phyloP scores from a whole-genome alignment of 2,888 invertebrate genomes.

The Cylloceria caligata region DNA sequence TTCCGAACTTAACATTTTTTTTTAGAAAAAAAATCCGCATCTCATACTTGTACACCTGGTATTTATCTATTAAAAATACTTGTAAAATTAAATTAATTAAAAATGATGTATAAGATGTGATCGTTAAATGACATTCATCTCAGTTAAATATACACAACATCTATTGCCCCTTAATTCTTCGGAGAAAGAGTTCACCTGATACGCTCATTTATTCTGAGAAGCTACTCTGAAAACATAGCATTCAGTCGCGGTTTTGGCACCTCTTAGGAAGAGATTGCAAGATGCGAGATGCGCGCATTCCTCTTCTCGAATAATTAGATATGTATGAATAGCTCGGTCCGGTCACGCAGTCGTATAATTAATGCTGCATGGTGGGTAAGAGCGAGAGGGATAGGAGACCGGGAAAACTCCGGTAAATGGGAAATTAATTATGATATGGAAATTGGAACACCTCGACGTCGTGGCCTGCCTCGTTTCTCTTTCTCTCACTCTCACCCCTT shows the following conservation, averaged over 20 bases:
- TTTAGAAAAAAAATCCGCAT: too few relatives aligned
- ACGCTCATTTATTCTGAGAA: neutral
- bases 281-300: conserved; percentile 2
- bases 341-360: conserved; percentile 73
- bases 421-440: conserved; percentile 80
- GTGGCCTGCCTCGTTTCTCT: conserved; percentile 35
- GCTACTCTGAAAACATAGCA: conserved; percentile 1
- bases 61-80: neutral
- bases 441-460: conserved; percentile 72
- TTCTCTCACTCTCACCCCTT: conserved; percentile 34
- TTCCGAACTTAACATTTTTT: too few relatives aligned
- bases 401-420: conserved; percentile 72
- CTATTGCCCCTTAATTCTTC: too few relatives aligned
- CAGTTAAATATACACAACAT: neutral
- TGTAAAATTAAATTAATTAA: neutral
- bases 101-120: neutral
- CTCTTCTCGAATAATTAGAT: conserved; percentile 71
- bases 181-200: neutral
- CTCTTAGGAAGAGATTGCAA: conserved; percentile 22
- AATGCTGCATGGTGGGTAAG: conserved; percentile 67
- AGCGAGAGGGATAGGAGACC: conserved; percentile 18
- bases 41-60: too few relatives aligned
- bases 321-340: conserved; percentile 71
- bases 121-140: neutral
- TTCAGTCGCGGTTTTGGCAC: neutral